phyloP scores from a whole-genome alignment of 2,113 vertebrate species.

The Pachyramphus minor region DNA sequence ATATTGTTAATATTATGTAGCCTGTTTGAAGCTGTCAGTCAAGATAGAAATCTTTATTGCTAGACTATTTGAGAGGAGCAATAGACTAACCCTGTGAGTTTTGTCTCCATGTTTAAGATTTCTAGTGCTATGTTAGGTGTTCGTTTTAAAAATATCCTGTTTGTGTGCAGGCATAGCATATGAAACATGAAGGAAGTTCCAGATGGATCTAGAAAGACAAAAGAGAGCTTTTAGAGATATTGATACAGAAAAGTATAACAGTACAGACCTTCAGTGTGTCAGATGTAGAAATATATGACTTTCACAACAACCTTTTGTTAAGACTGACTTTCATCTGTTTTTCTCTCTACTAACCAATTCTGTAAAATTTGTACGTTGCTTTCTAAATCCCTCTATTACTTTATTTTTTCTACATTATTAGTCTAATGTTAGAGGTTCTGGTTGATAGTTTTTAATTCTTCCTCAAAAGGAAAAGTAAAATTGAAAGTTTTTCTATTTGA shows the following conservation, averaged over 20 bases:
- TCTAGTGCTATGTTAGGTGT: background rate
- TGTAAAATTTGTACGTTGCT: background rate
- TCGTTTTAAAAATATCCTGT: background rate
- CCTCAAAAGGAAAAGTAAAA: background rate
- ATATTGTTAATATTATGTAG: background rate
- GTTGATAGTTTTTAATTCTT: background rate
- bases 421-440: background rate
- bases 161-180: background rate
- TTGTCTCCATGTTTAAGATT: background rate
- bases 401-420: background rate
- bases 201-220: background rate
- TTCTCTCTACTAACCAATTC: background rate
- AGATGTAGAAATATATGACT: background rate
- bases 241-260: background rate
- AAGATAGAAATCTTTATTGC: background rate
- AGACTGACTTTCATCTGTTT: background rate
- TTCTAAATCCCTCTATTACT: background rate
- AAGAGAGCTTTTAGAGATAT: background rate
- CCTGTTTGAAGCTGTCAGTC: background rate
- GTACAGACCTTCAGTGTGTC: background rate
- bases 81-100: background rate
- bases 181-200: background rate
- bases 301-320: background rate
- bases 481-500: background rate
- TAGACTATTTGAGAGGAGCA: background rate